Evolutionary conservation across 1,140 invertebrate species (phyloP).

Genomic region (Tyrophagus putrescentiae): DNA sequence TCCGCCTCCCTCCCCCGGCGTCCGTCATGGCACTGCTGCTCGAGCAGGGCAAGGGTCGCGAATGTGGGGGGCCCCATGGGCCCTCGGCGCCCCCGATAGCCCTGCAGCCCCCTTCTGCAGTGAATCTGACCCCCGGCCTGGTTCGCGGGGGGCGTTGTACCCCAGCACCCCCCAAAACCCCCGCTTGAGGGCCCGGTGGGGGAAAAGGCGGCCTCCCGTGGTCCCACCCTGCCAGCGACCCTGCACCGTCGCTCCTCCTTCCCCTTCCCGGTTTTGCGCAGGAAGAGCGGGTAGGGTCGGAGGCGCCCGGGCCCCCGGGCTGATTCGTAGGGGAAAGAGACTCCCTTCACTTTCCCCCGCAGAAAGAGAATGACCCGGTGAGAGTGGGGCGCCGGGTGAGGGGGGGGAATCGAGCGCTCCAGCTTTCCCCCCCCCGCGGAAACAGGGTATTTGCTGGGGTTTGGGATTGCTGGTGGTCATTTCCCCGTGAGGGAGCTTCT

Average conservation of each 20-base stretch:
- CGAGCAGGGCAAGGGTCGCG: conserved; percentile 32
- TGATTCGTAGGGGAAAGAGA: conserved; percentile 32
- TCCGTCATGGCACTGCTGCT: conserved; percentile 33
- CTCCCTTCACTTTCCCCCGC: conserved; percentile 29
- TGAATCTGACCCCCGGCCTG: conserved; percentile 28
- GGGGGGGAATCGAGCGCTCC: conserved; percentile 31
- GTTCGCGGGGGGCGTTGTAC: too few relatives aligned
- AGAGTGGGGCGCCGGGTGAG: conserved; percentile 30
- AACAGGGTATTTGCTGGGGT: conserved; percentile 34
- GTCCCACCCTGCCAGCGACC: conserved; percentile 30
- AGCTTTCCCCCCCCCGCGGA: conserved; percentile 33
- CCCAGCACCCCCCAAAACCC: conserved; percentile 15
- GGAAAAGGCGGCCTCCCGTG: conserved; percentile 31
- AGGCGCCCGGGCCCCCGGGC: conserved; percentile 30
- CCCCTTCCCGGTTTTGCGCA: conserved; percentile 29
- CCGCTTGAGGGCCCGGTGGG: conserved; percentile 23
- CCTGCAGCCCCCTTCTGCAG: conserved; percentile 29
- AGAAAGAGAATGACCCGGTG: conserved; percentile 34
- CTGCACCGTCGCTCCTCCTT: conserved; percentile 28
- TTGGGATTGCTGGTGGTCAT: too few relatives aligned
- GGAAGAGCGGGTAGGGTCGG: conserved; percentile 33
- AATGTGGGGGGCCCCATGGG: conserved; percentile 26
- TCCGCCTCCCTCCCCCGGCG: background rate
- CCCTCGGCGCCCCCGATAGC: conserved; percentile 29
- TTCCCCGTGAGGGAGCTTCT: background rate